Percentiles rank a stretch among this genome's conserved stretches.
These are phyloP conservation scores for Drosophila lutescens DNA, from an alignment of 2,888 invertebrate species.

Conservation along the genomic window DNA sequence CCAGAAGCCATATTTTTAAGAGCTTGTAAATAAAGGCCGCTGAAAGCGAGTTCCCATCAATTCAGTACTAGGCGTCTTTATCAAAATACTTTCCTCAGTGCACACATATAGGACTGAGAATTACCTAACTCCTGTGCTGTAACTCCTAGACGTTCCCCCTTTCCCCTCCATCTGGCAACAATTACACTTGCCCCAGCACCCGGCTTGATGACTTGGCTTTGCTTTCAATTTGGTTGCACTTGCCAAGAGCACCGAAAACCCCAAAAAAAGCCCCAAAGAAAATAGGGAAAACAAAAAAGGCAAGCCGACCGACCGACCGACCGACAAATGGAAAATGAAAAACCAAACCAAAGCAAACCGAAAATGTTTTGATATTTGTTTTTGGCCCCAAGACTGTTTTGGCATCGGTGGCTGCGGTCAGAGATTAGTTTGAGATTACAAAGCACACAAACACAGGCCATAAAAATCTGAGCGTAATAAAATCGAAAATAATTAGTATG, in stretches of 20 bases:
- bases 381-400: conserved; percentile 18
- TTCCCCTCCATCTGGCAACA: conserved; percentile 42
- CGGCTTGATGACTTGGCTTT: conserved; percentile 40
- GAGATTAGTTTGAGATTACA: conserved; percentile 38
- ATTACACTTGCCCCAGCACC: conserved; percentile 49
- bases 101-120: too few species aligned
- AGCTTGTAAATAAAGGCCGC: too few species aligned
- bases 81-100: too few species aligned
- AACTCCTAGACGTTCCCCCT: background rate
- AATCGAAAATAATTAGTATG: conserved; percentile 40
- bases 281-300: conserved; percentile 16
- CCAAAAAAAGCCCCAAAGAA: conserved; percentile 20
- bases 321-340: conserved; percentile 28
- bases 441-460: conserved; percentile 15
- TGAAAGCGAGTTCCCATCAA: too few species aligned
- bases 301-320: conserved; percentile 3
- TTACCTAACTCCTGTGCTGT: background rate
- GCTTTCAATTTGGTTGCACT: conserved; percentile 53
- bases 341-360: conserved; percentile 22
- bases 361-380: conserved; percentile 27
- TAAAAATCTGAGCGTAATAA: conserved; percentile 33
- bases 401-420: conserved; percentile 35
- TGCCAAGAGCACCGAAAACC: conserved; percentile 40
- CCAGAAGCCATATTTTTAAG: too few species aligned
- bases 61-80: background rate